phyloP scores from a whole-genome alignment of 2,888 invertebrate species.

The Rhorus exstirpatorius region DNA sequence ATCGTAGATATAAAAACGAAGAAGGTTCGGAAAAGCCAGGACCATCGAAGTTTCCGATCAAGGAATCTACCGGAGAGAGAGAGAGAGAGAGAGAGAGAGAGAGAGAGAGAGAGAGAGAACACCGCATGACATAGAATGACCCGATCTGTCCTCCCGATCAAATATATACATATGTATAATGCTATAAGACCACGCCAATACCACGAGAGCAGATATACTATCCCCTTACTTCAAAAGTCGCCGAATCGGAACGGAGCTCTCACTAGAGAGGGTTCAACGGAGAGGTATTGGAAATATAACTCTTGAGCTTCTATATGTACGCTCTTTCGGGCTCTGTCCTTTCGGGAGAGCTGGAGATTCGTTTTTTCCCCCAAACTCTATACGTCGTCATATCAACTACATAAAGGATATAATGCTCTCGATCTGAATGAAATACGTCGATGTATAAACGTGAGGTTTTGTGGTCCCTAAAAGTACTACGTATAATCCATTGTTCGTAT shows the following conservation, averaged over 20 bases:
- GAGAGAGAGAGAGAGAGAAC: slow-evolving; percentile 51
- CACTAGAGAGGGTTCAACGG: slow-evolving; percentile 57
- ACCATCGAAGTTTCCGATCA: slow-evolving; percentile 47
- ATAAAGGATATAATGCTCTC: slow-evolving; percentile 48
- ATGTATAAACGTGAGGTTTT: neutral
- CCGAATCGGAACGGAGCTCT: slow-evolving; percentile 62
- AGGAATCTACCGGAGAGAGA: slow-evolving; percentile 51
- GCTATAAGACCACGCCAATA: slow-evolving; percentile 49
- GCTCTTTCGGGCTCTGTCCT: slow-evolving; percentile 11
- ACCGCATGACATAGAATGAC: slow-evolving; percentile 56
- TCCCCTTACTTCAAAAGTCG: slow-evolving; percentile 63
- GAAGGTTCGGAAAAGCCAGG: slow-evolving; percentile 54
- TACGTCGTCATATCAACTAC: slow-evolving; percentile 35
- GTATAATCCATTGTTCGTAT: neutral
- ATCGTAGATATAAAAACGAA: slow-evolving; percentile 52
- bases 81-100: no score
- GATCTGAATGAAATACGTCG: slow-evolving; percentile 47
- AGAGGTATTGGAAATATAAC: slow-evolving; percentile 64
- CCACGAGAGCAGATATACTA: slow-evolving; percentile 38
- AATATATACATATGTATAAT: slow-evolving; percentile 24
- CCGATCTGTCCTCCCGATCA: slow-evolving; percentile 57
- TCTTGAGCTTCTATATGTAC: slow-evolving; percentile 33
- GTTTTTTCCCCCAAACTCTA: slow-evolving; percentile 13
- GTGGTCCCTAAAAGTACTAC: neutral
- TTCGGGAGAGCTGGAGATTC: slow-evolving; percentile 25